phyloP scores from a whole-genome alignment of 1,140 invertebrate species.

The Drosophila sucinea region DNA sequence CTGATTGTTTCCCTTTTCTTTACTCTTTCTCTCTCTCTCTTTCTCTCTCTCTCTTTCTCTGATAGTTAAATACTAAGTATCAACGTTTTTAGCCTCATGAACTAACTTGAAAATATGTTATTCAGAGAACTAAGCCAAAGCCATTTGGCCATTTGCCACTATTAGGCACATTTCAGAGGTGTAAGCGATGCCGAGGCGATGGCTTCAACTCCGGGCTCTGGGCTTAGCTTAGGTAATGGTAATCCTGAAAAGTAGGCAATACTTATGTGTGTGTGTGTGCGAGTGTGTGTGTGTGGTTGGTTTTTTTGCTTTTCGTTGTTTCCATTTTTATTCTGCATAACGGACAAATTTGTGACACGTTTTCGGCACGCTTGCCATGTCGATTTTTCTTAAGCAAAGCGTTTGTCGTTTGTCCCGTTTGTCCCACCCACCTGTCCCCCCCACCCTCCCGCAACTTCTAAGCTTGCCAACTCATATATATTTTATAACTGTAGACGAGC shows the following conservation, averaged over 20 bases:
- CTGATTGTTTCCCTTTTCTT: no score
- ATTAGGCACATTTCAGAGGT: neutral
- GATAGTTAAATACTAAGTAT: no score
- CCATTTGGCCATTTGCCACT: constrained; percentile 22
- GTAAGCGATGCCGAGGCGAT: neutral
- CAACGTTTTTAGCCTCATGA: no score
- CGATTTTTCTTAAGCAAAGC: constrained; percentile 77
- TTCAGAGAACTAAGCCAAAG: constrained; percentile 23
- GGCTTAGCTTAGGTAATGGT: constrained; percentile 35
- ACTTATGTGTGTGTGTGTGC: constrained; percentile 10
- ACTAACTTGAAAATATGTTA: constrained; percentile 9
- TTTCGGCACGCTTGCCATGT: constrained; percentile 77
- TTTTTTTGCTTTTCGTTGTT: neutral
- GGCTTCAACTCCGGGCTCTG: neutral
- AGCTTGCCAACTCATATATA: constrained; percentile 65
- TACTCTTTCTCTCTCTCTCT: no score
- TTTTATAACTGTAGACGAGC: constrained; percentile 68
- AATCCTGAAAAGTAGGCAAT: constrained; percentile 72
- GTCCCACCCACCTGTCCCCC: neutral
- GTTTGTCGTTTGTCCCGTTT: constrained; percentile 60
- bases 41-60: no score
- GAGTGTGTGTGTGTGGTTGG: neutral
- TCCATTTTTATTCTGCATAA: constrained; percentile 39
- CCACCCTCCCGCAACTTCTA: neutral
- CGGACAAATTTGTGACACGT: constrained; percentile 77